Evolutionary conservation across 2,113 vertebrate species (phyloP).

Genomic region (Synchiropus splendidus): DNA sequence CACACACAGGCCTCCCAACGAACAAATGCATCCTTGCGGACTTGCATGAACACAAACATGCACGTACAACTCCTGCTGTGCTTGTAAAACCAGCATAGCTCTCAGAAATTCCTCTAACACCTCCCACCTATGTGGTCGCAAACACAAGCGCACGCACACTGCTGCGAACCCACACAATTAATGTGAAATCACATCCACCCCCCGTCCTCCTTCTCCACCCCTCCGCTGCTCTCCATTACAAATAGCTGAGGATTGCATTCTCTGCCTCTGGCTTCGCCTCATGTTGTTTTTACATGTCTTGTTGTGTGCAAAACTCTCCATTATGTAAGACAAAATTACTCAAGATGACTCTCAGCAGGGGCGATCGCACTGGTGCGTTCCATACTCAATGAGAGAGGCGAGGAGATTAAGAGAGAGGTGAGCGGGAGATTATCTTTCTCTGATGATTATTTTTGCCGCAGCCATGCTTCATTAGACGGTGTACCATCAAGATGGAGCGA

Average conservation of each 20-base stretch:
- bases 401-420: constrained; percentile 28
- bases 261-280: constrained; percentile 48
- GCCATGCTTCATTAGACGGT: constrained; percentile 28
- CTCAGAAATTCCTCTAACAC: constrained; percentile 60
- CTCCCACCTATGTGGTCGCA: constrained; percentile 40
- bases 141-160: constrained; percentile 23
- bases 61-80: constrained; percentile 34
- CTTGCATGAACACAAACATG: constrained; percentile 20
- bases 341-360: constrained; percentile 43
- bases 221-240: constrained; percentile 51
- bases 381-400: constrained; percentile 37
- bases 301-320: constrained; percentile 52
- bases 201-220: constrained; percentile 26
- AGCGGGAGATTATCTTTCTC: constrained; percentile 39
- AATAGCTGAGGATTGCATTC: constrained; percentile 60
- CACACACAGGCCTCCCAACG: constrained; percentile 6
- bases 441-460: constrained; percentile 49
- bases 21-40: constrained; percentile 15
- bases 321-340: constrained; percentile 60
- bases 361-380: constrained; percentile 46
- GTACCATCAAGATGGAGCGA: constrained; percentile 11
- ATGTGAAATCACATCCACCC: constrained; percentile 60
- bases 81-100: constrained; percentile 55
- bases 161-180: constrained; percentile 53
- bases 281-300: constrained; percentile 65